Percentiles rank a stretch among this genome's conserved stretches.
Evolutionary conservation across 1,140 invertebrate species (phyloP).

Genomic region (Radopholus similis): DNA sequence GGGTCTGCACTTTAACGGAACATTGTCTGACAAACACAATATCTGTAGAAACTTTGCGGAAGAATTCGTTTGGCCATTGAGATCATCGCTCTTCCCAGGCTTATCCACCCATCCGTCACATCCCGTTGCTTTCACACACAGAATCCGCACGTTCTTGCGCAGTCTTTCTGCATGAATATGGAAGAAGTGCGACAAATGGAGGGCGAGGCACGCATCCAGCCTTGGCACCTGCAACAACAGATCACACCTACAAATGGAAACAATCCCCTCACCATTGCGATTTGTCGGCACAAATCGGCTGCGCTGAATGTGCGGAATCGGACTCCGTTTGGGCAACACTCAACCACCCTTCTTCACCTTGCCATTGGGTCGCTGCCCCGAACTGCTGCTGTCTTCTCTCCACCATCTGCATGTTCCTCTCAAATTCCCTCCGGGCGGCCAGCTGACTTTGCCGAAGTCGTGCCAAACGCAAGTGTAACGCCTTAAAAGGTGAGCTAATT

Average conservation of each 20-base stretch:
- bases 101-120: not conserved
- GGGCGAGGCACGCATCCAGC: slow-evolving; percentile 42
- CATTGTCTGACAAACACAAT: not conserved
- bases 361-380: not conserved
- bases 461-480: slow-evolving; percentile 31
- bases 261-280: slow-evolving; percentile 39
- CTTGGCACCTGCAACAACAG: slow-evolving; percentile 7
- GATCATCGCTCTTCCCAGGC: not conserved
- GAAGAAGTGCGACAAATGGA: slow-evolving; percentile 44
- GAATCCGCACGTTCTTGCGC: slow-evolving; percentile 40
- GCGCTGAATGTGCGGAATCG: slow-evolving; percentile 1
- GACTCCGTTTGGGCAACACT: not conserved
- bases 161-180: slow-evolving; percentile 53
- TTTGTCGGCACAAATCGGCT: slow-evolving; percentile 33
- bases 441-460: slow-evolving; percentile 32
- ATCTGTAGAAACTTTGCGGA: not conserved
- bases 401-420: slow-evolving; percentile 6
- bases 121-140: slow-evolving; percentile 15
- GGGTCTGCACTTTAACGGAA: no score
- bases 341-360: not conserved
- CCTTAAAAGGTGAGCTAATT: not conserved
- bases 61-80: not conserved
- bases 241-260: not conserved
- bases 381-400: not conserved
- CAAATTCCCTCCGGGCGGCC: slow-evolving; percentile 1